Evolutionary conservation across 2,113 vertebrate genomes (phyloP), one percentile per base, ranked within the genome.

Genomic region (Polypterus bichir): DNA sequence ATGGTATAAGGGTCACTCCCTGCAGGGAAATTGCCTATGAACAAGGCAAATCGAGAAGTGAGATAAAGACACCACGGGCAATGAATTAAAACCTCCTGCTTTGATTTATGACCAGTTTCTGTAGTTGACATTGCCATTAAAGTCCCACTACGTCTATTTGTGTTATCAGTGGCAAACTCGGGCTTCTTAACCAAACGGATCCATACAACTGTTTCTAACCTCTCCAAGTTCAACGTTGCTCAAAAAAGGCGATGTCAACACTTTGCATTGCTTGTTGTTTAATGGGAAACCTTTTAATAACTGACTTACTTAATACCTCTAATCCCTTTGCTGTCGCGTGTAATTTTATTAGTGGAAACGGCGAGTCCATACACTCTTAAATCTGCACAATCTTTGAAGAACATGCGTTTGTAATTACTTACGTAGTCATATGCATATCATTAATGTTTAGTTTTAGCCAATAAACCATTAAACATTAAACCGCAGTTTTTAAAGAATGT

Each of bases 101-200:
- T 68, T 74, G 70, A 72, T 73, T 69, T 72, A 75, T 75, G 64
- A 65, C 65, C 60, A 46, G 69, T 61, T 71, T 61, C 64, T 46
- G 61, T 59, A 48, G 49, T 59, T 66, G 71, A 73, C 71, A 63
- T 54, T 64, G 46, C 56, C 64, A 69, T 71, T 69, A 68, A 57
- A 54, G 56, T 47, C 54, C 69, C 56, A 58, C 49, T 66, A 62
- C 62, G 64, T 61, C 56, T 67, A 65, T 59, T 69, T 71, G 47
- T 62, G 63, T 72, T 72, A 64, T 74, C 73, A 63, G 57, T 59
- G 49, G 64, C 46, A 60, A 60, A 68, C 53, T 11, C 54, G 63
- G 48, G 54, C 57, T 9, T 44, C 58, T 49, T 27, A 54, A 57
- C 27, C 56, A 64, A 65, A 63, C 59, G 48, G 54, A 65, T 65